phyloP scores from a whole-genome alignment of 2,888 invertebrate species.

The Habrosyne pyritoides region DNA sequence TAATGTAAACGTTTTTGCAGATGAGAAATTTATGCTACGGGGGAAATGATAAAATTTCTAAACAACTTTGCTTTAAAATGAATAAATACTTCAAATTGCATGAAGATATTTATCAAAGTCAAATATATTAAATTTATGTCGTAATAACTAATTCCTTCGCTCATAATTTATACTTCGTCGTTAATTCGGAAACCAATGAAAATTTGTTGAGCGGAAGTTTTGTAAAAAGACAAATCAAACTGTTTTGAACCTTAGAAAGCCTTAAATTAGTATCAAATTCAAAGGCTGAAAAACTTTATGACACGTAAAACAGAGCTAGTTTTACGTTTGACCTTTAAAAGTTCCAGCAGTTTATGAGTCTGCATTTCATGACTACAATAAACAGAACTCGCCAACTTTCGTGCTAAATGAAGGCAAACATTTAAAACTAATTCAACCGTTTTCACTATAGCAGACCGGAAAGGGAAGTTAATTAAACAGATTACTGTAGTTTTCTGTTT shows the following conservation, averaged over 20 bases:
- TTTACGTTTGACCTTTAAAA: background rate
- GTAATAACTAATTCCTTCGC: background rate
- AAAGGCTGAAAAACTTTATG: background rate
- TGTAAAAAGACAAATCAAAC: no score
- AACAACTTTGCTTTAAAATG: background rate
- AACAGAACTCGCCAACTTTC: background rate
- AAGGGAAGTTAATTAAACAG: constrained; percentile 22
- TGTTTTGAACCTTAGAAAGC: no score
- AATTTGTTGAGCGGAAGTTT: background rate
- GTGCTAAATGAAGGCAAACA: background rate
- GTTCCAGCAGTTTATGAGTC: background rate
- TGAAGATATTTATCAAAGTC: background rate
- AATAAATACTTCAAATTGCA: background rate
- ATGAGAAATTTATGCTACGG: background rate
- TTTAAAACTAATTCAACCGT: constrained; percentile 2
- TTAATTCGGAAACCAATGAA: background rate
- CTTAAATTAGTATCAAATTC: background rate
- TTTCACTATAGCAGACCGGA: constrained; percentile 16
- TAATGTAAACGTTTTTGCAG: background rate
- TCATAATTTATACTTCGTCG: background rate
- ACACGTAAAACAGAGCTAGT: background rate
- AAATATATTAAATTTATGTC: background rate
- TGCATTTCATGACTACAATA: constrained; percentile 1
- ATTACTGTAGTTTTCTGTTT: constrained; percentile 19
- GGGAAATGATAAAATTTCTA: background rate